These are phyloP conservation scores for Phainopepla nitens DNA, from an alignment of 2,113 vertebrate species.

Conservation along the genomic window DNA sequence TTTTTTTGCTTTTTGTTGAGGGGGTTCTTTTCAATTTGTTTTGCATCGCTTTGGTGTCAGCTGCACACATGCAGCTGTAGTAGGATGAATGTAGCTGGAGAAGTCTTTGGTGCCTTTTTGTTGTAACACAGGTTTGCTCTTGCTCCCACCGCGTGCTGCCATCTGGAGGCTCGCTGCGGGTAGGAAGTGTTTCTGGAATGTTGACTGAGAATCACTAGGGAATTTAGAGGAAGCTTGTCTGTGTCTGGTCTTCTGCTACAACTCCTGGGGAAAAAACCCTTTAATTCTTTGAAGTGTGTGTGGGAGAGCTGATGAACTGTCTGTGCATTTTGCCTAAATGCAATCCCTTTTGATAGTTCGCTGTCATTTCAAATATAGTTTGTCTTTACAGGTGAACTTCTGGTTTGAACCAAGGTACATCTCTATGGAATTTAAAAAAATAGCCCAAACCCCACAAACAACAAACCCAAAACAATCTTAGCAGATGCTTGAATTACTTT, in stretches of 20 bases:
- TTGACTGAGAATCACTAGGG: not conserved
- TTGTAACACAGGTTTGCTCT: not conserved
- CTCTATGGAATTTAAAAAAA: not conserved
- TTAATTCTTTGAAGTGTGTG: not conserved
- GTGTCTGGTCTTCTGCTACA: not conserved
- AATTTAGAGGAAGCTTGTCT: not conserved
- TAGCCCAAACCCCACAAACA: not conserved
- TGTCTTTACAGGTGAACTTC: not conserved
- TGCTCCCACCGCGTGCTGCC: not conserved
- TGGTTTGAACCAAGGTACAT: not conserved
- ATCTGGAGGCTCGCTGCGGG: not conserved
- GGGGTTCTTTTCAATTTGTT: not conserved
- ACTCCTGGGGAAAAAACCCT: rapidly evolving
- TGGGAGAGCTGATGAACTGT: not conserved
- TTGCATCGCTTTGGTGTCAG: not conserved
- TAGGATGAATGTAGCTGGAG: not conserved
- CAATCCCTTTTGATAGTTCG: not conserved
- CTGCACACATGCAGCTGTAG: not conserved
- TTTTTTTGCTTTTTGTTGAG: too few relatives aligned
- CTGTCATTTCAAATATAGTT: not conserved
- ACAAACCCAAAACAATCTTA: not conserved
- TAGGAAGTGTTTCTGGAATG: not conserved
- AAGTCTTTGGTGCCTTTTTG: not conserved
- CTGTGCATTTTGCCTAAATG: not conserved
- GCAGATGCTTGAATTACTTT: not conserved